These are phyloP conservation scores for Caenorhabditis sp. DNA, from an alignment of 2,888 invertebrate species.

Conservation along the genomic window DNA sequence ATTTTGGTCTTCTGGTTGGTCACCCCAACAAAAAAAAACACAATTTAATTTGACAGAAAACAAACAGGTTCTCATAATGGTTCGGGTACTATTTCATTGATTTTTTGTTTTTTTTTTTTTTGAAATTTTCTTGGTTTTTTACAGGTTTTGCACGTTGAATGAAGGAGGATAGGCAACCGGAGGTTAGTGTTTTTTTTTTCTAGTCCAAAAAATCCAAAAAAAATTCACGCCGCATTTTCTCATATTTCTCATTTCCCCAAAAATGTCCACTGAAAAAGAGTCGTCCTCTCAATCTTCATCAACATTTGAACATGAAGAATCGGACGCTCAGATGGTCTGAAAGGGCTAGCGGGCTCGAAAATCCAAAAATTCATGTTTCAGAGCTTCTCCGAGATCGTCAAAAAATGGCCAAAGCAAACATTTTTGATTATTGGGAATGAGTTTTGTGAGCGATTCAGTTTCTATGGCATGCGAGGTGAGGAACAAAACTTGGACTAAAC, in stretches of 20 bases:
- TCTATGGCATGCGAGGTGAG: slow-evolving; percentile 95
- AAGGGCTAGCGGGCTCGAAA: background rate
- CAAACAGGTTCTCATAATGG: background rate
- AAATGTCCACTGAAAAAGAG: background rate
- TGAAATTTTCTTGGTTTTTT: background rate
- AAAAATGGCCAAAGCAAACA: slow-evolving; percentile 59
- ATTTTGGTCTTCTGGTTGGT: background rate
- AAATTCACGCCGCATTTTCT: background rate
- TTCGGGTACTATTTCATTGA: background rate
- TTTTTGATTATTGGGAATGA: slow-evolving; percentile 86
- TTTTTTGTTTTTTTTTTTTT: background rate
- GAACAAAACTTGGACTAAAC: too few species aligned
- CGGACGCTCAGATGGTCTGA: background rate
- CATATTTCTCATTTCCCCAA: background rate
- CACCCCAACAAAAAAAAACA: background rate
- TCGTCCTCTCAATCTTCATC: background rate
- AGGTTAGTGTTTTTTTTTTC: background rate
- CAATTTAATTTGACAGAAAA: background rate
- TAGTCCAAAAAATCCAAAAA: background rate
- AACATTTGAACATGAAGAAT: background rate
- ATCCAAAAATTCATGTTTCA: slow-evolving; percentile 6
- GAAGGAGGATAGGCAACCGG: background rate
- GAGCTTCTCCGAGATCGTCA: slow-evolving; percentile 37
- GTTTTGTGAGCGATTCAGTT: slow-evolving; percentile 95
- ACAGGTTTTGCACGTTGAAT: background rate